Conservation (phyloP, 2,888 invertebrate species). For the Monochamus alternatus region DNA sequence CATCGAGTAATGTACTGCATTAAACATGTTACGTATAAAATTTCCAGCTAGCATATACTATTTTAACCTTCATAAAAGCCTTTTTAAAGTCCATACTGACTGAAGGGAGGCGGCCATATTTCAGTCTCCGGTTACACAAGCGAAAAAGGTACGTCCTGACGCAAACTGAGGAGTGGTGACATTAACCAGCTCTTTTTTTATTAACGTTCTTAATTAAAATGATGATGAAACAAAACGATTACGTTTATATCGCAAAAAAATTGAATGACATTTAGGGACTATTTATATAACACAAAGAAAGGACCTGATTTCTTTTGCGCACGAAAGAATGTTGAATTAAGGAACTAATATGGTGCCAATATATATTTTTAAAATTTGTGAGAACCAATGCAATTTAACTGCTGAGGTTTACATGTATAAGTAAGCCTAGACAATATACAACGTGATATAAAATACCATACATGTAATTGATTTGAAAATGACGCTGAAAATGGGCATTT, state of each 20-base stretch:
- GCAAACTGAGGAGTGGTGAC: conserved; percentile 9
- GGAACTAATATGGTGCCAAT: no score
- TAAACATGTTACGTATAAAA: neutral
- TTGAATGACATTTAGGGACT: neutral
- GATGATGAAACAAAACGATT: neutral
- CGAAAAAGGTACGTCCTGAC: neutral
- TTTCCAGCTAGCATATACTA: neutral
- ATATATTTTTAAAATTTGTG: no score
- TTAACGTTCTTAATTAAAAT: neutral
- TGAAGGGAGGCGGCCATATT: neutral
- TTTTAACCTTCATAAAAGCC: neutral
- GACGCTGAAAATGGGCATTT: no score
- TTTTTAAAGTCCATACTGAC: neutral
- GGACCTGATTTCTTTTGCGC: no score
- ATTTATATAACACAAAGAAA: no score
- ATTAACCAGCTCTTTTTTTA: conserved; percentile 1
- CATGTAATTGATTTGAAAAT: no score
- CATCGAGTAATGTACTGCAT: no score
- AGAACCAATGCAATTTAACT: neutral
- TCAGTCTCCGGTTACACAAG: conserved; percentile 1
- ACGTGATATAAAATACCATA: no score
- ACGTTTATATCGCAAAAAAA: neutral
- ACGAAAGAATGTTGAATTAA: no score
- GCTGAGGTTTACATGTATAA: neutral
- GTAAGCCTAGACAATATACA: no score